Evolutionary conservation across 2,888 invertebrate genomes (phyloP).

Genomic region (Tridacna crocea): DNA sequence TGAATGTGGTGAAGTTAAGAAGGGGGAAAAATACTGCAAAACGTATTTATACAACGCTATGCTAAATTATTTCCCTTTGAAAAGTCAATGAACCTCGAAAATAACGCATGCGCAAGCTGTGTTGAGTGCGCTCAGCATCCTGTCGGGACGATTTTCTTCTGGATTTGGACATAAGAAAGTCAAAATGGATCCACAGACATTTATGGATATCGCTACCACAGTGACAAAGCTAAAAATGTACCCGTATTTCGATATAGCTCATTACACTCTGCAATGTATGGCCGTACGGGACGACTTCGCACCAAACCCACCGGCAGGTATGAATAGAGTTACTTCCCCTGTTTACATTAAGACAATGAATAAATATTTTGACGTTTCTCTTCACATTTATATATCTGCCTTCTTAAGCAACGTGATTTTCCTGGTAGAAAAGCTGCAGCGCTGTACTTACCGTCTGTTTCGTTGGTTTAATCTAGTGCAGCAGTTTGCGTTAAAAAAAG

Average conservation of each 20-base stretch:
- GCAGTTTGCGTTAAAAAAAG: too few species aligned
- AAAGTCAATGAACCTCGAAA: not conserved
- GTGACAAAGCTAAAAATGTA: constrained; percentile 99
- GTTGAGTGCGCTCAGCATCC: constrained; percentile 15
- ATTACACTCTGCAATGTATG: constrained; percentile 96
- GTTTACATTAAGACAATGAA: not conserved
- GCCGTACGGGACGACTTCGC: constrained; percentile 94
- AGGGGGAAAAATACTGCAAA: too few species aligned
- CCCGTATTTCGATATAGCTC: constrained; percentile 99
- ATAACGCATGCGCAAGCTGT: not conserved
- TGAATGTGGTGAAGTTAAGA: too few species aligned
- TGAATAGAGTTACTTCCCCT: constrained; percentile 40
- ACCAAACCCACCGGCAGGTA: constrained; percentile 64
- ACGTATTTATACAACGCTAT: too few species aligned
- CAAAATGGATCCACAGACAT: constrained; percentile 87
- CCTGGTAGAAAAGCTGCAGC: too few species aligned
- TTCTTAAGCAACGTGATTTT: too few species aligned
- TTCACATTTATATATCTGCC: too few species aligned
- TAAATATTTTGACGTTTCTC: not conserved
- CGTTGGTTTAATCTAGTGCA: too few species aligned
- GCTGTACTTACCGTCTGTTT: too few species aligned
- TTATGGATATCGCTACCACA: constrained; percentile 98
- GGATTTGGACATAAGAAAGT: constrained; percentile 26
- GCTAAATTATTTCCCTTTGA: too few species aligned
- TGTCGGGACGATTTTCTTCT: not conserved